Evolutionary conservation across 2,888 invertebrate species (phyloP).

Genomic region (Drosophila suboccidentalis): DNA sequence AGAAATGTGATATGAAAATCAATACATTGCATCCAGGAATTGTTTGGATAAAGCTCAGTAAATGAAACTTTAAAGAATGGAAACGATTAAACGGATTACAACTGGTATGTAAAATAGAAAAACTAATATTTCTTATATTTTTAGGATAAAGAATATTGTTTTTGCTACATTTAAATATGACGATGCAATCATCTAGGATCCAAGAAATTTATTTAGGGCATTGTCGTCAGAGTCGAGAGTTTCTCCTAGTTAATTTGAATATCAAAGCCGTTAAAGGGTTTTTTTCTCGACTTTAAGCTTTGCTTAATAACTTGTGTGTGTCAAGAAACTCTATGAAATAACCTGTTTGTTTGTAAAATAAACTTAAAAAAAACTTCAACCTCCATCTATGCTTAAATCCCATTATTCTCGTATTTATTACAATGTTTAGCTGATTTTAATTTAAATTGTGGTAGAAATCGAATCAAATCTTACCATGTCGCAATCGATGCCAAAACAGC

Average conservation of each 20-base stretch:
- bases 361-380: not conserved
- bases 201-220: too few species aligned
- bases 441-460: conserved; percentile 48
- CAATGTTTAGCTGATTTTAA: conserved; percentile 46
- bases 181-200: too few species aligned
- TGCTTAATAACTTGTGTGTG: not conserved
- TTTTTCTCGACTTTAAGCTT: too few species aligned
- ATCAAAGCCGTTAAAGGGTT: too few species aligned
- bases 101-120: not conserved
- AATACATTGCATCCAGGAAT: not conserved
- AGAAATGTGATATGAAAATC: not conserved
- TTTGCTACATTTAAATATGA: too few species aligned
- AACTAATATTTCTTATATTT: too few species aligned
- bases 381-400: too few species aligned
- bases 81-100: not conserved
- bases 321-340: not conserved
- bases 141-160: too few species aligned
- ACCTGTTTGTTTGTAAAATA: too few species aligned
- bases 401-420: too few species aligned
- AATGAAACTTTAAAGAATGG: not conserved
- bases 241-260: not conserved
- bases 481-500: conserved; percentile 52
- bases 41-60: not conserved
- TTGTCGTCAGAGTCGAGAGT: not conserved
- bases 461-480: conserved; percentile 52